These are phyloP conservation scores for Bufo bufo DNA, from an alignment of 2,113 vertebrate genomes.

Conservation along the genomic window DNA sequence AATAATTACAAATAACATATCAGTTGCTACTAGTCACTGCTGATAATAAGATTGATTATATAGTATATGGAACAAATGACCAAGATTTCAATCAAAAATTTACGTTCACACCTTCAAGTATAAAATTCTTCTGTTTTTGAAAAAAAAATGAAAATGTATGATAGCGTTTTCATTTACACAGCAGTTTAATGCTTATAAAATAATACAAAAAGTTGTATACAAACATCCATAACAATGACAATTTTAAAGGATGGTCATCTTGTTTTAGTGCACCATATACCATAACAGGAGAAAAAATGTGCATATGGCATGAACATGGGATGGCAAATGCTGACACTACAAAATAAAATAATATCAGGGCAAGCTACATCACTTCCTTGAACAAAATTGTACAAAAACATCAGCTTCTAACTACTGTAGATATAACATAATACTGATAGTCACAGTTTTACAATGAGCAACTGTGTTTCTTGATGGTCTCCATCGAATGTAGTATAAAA, in stretches of 20 bases:
- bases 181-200: conserved; percentile 75
- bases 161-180: conserved; percentile 58
- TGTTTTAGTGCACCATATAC: conserved; percentile 84
- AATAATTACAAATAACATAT: neutral
- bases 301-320: conserved; percentile 84
- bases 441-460: conserved; percentile 82
- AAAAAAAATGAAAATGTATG: conserved; percentile 71
- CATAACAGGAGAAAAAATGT: conserved; percentile 73
- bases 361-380: conserved; percentile 94
- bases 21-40: conserved; percentile 50
- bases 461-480: conserved; percentile 91
- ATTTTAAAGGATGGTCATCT: conserved; percentile 79
- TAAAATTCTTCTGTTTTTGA: conserved; percentile 65
- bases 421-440: conserved; percentile 88
- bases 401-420: conserved; percentile 85
- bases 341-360: conserved; percentile 72
- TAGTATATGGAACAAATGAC: conserved; percentile 53
- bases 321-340: conserved; percentile 79
- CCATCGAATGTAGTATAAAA: conserved; percentile 86
- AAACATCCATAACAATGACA: conserved; percentile 93
- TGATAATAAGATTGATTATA: conserved; percentile 58
- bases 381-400: conserved; percentile 99
- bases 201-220: conserved; percentile 82
- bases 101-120: conserved; percentile 59
- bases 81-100: conserved; percentile 60